Percentiles rank a stretch among this genome's conserved stretches.
Evolutionary conservation across 1,140 invertebrate species (phyloP).

Genomic region (Aphaenogaster ashmeadi): DNA sequence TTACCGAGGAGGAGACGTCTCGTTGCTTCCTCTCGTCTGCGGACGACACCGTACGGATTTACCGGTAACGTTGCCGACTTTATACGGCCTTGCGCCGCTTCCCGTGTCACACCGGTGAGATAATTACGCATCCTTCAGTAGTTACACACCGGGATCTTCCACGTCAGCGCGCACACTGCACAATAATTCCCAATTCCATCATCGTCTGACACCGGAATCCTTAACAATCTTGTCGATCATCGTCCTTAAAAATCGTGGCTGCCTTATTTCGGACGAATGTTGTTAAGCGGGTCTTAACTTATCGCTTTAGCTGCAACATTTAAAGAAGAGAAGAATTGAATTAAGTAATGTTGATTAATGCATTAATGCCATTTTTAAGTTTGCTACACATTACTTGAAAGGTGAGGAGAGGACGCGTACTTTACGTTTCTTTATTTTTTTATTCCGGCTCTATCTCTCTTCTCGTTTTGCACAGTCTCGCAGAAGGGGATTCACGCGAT

Average conservation of each 20-base stretch:
- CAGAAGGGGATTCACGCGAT: constrained; percentile 72
- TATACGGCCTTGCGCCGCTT: constrained; percentile 41
- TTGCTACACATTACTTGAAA: not conserved
- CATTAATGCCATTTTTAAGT: not conserved
- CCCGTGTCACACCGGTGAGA: constrained; percentile 53
- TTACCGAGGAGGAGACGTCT: constrained; percentile 72
- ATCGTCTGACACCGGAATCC: not conserved
- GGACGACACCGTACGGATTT: constrained; percentile 67
- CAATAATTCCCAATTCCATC: constrained; percentile 8
- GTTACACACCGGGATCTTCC: constrained; percentile 58
- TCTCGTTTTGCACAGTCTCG: constrained; percentile 9
- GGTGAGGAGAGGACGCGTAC: not conserved
- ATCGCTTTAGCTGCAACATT: not conserved
- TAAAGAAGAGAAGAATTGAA: not conserved
- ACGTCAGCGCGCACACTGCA: constrained; percentile 25
- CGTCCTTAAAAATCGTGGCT: not conserved
- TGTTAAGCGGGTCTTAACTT: not conserved
- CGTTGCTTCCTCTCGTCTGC: constrained; percentile 65
- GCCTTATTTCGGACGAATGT: not conserved
- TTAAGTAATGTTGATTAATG: constrained; percentile 10
- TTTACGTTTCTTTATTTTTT: constrained; percentile 19
- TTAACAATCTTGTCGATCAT: constrained; percentile 17
- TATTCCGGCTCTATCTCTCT: constrained; percentile 11
- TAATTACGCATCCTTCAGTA: constrained; percentile 68
- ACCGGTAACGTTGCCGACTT: constrained; percentile 66